phyloP scores from a whole-genome alignment of 2,888 invertebrate genomes.

The Seira ritae region DNA sequence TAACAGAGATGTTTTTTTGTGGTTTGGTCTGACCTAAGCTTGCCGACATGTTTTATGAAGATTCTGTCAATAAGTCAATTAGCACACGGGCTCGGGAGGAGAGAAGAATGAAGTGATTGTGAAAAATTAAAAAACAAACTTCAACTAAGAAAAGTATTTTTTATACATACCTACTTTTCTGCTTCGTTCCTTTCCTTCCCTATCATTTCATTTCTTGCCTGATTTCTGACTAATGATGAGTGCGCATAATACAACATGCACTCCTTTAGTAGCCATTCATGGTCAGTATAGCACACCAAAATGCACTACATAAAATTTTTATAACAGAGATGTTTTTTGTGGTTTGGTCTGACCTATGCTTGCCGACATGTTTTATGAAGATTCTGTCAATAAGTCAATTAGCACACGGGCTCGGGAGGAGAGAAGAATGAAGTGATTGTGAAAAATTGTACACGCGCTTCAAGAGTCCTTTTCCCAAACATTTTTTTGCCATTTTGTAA shows the following conservation, averaged over 20 bases:
- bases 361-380: constrained; percentile 8
- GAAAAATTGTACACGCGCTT: constrained; percentile 20
- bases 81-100: not conserved
- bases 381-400: constrained; percentile 23
- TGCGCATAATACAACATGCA: too few relatives aligned
- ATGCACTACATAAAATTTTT: not conserved
- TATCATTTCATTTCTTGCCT: not conserved
- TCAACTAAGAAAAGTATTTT: not conserved
- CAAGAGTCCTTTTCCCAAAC: not conserved
- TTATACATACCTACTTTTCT: constrained; percentile 6
- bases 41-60: constrained; percentile 8
- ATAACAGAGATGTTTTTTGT: not conserved
- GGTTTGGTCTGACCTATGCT: not conserved
- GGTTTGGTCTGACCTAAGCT: not conserved
- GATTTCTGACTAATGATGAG: too few relatives aligned
- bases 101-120: not conserved
- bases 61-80: constrained; percentile 23
- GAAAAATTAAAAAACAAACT: constrained; percentile 7
- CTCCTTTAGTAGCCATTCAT: too few relatives aligned
- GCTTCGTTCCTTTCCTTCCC: not conserved
- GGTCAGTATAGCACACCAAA: not conserved
- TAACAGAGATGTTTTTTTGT: not conserved
- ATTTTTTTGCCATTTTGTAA: not conserved
- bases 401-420: not conserved
- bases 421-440: not conserved